phyloP scores from a whole-genome alignment of 2,113 vertebrate genomes.

The Atherinomorus stipes region DNA sequence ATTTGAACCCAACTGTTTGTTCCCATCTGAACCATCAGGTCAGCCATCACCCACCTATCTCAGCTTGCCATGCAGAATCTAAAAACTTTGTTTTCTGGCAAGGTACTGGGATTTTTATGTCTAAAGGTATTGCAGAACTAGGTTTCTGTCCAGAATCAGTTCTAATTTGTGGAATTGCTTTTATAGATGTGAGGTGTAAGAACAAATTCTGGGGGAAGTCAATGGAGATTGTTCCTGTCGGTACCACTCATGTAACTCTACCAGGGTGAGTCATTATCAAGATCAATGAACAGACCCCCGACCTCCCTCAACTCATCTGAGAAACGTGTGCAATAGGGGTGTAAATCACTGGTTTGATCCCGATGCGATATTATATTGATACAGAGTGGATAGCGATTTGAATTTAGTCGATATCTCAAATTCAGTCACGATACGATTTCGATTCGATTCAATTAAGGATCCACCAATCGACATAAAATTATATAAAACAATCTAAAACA shows the following conservation, averaged over 20 bases:
- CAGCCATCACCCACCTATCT: constrained; percentile 98
- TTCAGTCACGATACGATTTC: too few relatives aligned
- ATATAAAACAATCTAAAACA: too few relatives aligned
- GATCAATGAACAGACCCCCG: background rate
- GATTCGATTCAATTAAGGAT: too few relatives aligned
- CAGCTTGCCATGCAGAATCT: constrained; percentile 95
- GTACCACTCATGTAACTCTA: constrained; percentile 91
- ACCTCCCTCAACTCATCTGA: background rate
- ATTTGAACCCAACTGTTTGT: constrained; percentile 3
- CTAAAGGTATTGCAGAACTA: background rate
- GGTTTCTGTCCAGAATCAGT: background rate
- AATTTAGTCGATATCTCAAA: too few relatives aligned
- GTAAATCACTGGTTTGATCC: too few relatives aligned
- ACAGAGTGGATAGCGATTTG: too few relatives aligned
- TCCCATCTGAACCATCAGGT: constrained; percentile 82
- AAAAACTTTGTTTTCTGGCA: constrained; percentile 96
- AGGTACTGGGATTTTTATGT: constrained; percentile 82
- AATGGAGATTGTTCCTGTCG: constrained; percentile 98
- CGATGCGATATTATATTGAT: too few relatives aligned
- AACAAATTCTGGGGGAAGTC: constrained; percentile 99
- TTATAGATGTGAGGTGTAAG: constrained; percentile 95
- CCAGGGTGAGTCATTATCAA: constrained; percentile 85
- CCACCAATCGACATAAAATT: too few relatives aligned
- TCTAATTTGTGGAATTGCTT: background rate
- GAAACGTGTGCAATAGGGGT: background rate